Evolutionary conservation across 2,113 vertebrate genomes (phyloP).

Genomic region (Grallaria varia): DNA sequence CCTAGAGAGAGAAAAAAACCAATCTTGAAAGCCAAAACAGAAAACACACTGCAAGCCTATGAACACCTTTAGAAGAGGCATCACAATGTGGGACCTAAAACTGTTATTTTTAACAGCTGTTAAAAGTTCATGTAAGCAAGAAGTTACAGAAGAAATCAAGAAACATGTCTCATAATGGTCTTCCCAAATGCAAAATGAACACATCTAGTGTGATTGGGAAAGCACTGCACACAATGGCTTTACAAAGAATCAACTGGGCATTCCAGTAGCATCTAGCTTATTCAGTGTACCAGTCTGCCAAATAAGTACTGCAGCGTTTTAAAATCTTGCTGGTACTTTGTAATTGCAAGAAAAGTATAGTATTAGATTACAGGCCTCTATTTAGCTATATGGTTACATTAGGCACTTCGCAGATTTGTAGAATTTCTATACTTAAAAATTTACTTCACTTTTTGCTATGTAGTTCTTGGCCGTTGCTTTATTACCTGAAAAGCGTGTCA

Average conservation of each 20-base stretch:
- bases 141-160: not conserved
- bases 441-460: not conserved
- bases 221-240: not conserved
- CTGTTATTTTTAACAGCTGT: not conserved
- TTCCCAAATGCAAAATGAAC: not conserved
- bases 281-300: not conserved
- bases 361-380: not conserved
- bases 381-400: not conserved
- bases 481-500: not conserved
- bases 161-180: not conserved
- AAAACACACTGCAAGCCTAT: not conserved
- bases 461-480: not conserved
- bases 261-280: not conserved
- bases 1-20: not conserved
- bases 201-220: not conserved
- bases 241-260: not conserved
- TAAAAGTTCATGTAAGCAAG: not conserved
- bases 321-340: not conserved
- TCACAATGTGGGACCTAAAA: not conserved
- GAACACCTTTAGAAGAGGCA: not conserved
- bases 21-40: not conserved
- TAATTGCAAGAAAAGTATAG: not conserved
- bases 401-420: not conserved
- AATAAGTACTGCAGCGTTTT: not conserved
- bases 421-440: not conserved